A percentile compares a stretch with the other conserved stretches of the same genome.
These are phyloP conservation scores for Betta splendens DNA, from an alignment of 2,797 vertebrate genomes.

Conservation along the genomic window DNA sequence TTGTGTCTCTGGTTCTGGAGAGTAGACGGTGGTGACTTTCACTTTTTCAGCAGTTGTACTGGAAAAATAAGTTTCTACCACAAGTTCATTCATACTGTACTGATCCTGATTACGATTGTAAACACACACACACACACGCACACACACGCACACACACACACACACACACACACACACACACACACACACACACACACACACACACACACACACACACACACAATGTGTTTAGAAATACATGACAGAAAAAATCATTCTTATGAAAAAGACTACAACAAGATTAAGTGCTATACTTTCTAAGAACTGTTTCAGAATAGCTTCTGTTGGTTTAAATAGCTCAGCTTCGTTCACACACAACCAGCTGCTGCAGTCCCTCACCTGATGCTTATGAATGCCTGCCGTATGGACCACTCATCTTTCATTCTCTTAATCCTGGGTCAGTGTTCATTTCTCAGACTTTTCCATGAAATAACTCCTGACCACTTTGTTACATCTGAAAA, in stretches of 20 bases:
- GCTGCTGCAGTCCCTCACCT: conserved; percentile 57
- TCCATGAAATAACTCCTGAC: conserved; percentile 41
- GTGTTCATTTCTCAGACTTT: conserved; percentile 40
- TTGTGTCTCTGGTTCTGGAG: conserved; percentile 64
- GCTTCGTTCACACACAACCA: conserved; percentile 50
- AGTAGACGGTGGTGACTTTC: conserved; percentile 59
- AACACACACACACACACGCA: conserved; percentile 50
- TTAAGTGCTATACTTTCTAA: conserved; percentile 71
- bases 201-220: conserved; percentile 40
- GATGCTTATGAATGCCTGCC: conserved; percentile 68
- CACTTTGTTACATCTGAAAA: conserved; percentile 53
- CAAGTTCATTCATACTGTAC: conserved; percentile 49
- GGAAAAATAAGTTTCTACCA: conserved; percentile 58
- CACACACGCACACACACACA: conserved; percentile 40
- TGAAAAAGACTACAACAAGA: conserved; percentile 58
- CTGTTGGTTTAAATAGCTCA: conserved; percentile 60
- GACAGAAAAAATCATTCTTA: conserved; percentile 28
- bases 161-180: conserved; percentile 56
- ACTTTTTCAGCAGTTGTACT: conserved; percentile 62
- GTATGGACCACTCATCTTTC: conserved; percentile 58
- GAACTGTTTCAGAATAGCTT: conserved; percentile 68
- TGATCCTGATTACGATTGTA: conserved; percentile 71
- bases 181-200: too few relatives aligned
- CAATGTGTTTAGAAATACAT: conserved; percentile 44
- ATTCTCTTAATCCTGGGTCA: conserved; percentile 46